Percentiles rank a stretch among this genome's conserved stretches.
Evolutionary conservation across 2,888 invertebrate genomes (phyloP).

Genomic region (Megamerina dolium): DNA sequence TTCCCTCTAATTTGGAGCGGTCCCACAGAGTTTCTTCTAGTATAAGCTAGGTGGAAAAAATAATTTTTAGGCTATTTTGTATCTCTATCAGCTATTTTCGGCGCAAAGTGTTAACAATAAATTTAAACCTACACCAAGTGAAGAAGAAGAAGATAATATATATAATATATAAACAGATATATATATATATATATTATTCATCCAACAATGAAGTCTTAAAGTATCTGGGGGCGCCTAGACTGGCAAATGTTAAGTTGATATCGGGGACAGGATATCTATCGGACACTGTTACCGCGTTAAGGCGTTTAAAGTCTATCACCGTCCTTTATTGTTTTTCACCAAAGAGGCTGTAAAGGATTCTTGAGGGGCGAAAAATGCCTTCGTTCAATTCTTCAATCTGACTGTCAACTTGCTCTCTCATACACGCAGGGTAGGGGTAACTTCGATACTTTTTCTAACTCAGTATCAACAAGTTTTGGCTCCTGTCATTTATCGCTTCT

Average conservation of each 20-base stretch:
- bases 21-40: no score
- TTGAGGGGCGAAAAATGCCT: conserved; percentile 30
- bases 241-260: conserved; percentile 19
- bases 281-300: conserved; percentile 20
- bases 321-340: conserved; percentile 22
- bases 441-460: neutral
- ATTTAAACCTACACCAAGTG: no score
- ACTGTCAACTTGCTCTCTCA: conserved; percentile 34
- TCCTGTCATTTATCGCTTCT: conserved; percentile 16
- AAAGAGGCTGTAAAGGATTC: conserved; percentile 25
- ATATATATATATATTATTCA: no score
- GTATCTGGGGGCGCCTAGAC: conserved; percentile 21
- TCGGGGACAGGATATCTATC: conserved; percentile 23
- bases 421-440: conserved; percentile 18
- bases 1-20: no score
- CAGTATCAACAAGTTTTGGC: conserved; percentile 3
- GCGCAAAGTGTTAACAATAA: no score
- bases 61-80: no score
- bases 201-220: no score
- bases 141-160: no score
- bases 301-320: conserved; percentile 20
- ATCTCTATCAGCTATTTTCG: no score
- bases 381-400: conserved; percentile 33
- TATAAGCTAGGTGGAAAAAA: no score
- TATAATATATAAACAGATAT: no score